These are phyloP conservation scores for Limenitis camilla DNA, from an alignment of 2,888 invertebrate genomes.

Conservation along the genomic window DNA sequence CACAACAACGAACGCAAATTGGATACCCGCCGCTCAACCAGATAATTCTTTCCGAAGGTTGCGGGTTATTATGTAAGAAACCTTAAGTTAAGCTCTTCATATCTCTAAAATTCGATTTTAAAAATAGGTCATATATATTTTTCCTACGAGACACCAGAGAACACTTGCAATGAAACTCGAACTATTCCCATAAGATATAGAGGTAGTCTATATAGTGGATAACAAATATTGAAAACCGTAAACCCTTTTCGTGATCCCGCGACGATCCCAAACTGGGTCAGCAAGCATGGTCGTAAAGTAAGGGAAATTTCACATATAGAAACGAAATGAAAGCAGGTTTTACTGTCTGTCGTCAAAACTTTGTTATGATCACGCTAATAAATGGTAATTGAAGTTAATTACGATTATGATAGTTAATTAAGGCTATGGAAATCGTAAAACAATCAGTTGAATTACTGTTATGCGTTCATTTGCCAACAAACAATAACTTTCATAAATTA, in stretches of 20 bases:
- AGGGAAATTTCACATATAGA: slow-evolving; percentile 43
- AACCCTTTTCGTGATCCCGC: slow-evolving; percentile 57
- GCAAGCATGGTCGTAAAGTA: slow-evolving; percentile 44
- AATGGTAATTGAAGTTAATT: slow-evolving; percentile 5
- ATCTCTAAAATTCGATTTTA: slow-evolving; percentile 23
- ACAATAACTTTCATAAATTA: background rate
- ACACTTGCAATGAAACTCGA: slow-evolving; percentile 24
- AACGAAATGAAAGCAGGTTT: slow-evolving; percentile 18
- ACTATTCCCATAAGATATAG: slow-evolving; percentile 26
- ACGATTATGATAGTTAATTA: background rate
- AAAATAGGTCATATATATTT: slow-evolving; percentile 42
- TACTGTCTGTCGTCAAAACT: slow-evolving; percentile 8
- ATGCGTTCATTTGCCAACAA: background rate
- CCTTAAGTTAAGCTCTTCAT: slow-evolving; percentile 37
- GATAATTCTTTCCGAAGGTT: slow-evolving; percentile 64
- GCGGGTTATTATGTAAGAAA: slow-evolving; percentile 43
- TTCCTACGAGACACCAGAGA: slow-evolving; percentile 16
- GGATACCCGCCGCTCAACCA: slow-evolving; percentile 61
- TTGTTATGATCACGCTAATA: slow-evolving; percentile 3
- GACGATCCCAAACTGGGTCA: slow-evolving; percentile 59
- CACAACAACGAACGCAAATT: slow-evolving; percentile 59
- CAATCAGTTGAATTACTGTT: background rate
- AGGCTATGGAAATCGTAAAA: background rate
- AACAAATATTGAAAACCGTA: slow-evolving; percentile 65
- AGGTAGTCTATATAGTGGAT: slow-evolving; percentile 21